phyloP scores from a whole-genome alignment of 1,140 invertebrate species.

The Drosophila orena region DNA sequence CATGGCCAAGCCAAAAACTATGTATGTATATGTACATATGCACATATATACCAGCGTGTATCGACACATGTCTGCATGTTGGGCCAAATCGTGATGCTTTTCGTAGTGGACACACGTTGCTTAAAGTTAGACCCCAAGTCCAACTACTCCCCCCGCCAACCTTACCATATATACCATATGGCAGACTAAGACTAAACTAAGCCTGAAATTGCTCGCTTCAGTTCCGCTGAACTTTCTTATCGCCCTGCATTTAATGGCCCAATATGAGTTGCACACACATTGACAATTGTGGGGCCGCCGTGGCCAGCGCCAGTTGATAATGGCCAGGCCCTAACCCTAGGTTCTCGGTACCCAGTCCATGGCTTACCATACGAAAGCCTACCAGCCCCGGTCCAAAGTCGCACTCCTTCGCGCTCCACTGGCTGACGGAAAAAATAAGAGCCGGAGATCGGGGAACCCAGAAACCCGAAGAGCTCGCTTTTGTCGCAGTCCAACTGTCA shows the following conservation, averaged over 20 bases:
- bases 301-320: conserved; percentile 27
- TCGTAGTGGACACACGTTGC: conserved; percentile 76
- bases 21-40: conserved; percentile 11
- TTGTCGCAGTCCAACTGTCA: conserved; percentile 44
- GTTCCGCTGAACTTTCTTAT: conserved; percentile 83
- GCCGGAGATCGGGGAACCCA: conserved; percentile 11
- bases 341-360: conserved; percentile 6
- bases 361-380: conserved; percentile 8
- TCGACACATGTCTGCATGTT: conserved; percentile 69
- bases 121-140: not conserved
- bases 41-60: conserved; percentile 37
- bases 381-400: conserved; percentile 19
- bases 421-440: conserved; percentile 54
- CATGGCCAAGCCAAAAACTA: not conserved
- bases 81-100: conserved; percentile 74
- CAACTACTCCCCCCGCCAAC: not conserved
- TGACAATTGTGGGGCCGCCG: conserved; percentile 26
- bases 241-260: conserved; percentile 78
- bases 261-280: conserved; percentile 64
- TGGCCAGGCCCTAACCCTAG: conserved; percentile 15
- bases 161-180: conserved; percentile 6
- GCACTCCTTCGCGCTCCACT: conserved; percentile 69
- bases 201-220: conserved; percentile 81
- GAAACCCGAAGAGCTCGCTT: conserved; percentile 14
- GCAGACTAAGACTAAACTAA: conserved; percentile 68